phyloP scores from a whole-genome alignment of 2,113 vertebrate species.

The Seriola quinqueradiata region DNA sequence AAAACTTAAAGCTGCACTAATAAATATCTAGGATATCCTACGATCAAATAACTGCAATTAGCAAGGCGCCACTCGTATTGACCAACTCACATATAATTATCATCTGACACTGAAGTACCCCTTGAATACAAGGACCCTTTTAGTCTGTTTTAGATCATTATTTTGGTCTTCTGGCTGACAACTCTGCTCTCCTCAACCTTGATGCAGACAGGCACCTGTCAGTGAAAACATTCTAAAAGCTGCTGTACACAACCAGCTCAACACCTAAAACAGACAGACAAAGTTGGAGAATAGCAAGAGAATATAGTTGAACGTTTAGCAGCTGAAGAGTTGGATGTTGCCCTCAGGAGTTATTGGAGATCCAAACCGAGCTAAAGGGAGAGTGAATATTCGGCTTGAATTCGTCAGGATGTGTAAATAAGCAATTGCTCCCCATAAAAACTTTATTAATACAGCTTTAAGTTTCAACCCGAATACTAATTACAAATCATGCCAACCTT shows the following conservation, averaged over 20 bases:
- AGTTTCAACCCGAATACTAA: background rate
- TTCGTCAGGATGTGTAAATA: too few relatives aligned
- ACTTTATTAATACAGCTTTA: slow-evolving; percentile 14
- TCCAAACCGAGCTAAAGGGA: too few relatives aligned
- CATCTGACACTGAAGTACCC: too few relatives aligned
- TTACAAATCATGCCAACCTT: slow-evolving; percentile 43
- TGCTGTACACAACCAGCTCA: too few relatives aligned
- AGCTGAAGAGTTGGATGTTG: too few relatives aligned
- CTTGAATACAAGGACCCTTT: background rate
- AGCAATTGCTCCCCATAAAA: too few relatives aligned
- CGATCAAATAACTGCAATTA: background rate
- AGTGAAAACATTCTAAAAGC: background rate
- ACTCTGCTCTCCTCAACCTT: background rate
- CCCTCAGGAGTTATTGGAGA: too few relatives aligned
- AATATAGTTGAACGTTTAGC: too few relatives aligned
- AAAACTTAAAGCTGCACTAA: slow-evolving; percentile 20
- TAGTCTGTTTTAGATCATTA: background rate
- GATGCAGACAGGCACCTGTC: background rate
- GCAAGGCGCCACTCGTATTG: background rate
- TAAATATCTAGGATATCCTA: background rate
- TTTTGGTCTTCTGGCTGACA: background rate
- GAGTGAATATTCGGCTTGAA: too few relatives aligned
- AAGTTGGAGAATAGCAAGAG: too few relatives aligned
- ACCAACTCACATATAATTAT: too few relatives aligned
- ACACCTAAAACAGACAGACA: too few relatives aligned